phyloP scores from a whole-genome alignment of 1,140 invertebrate genomes.

The Thereuonema tuberculata region DNA sequence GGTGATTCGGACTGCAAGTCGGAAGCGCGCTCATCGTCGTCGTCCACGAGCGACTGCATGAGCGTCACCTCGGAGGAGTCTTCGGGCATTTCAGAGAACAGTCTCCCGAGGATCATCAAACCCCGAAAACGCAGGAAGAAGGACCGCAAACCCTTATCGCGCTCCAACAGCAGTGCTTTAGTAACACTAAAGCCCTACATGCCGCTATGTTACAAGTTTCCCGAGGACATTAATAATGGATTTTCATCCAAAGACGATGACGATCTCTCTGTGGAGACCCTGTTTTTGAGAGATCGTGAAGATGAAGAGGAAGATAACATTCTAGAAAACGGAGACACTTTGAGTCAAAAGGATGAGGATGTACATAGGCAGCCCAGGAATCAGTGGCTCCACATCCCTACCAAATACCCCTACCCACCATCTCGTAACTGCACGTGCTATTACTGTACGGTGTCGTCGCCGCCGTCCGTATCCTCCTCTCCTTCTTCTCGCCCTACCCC shows the following conservation, averaged over 20 bases:
- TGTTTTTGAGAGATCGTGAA: background rate
- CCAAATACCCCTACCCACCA: too few species aligned
- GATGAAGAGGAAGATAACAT: background rate
- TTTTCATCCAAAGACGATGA: background rate
- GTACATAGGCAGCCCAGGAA: background rate
- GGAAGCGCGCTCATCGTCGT: constrained; percentile 14
- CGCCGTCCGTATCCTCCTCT: constrained; percentile 14
- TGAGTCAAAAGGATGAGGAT: background rate
- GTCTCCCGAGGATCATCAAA: constrained; percentile 68
- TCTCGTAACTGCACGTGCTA: too few species aligned
- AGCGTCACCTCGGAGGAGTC: constrained; percentile 62
- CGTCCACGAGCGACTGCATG: constrained; percentile 36
- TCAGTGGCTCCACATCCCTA: constrained; percentile 10
- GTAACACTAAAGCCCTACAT: constrained; percentile 31
- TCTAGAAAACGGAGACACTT: background rate
- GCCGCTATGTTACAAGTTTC: constrained; percentile 22
- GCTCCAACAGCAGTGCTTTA: constrained; percentile 15
- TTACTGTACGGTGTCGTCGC: too few species aligned
- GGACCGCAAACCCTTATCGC: constrained; percentile 52
- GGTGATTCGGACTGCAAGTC: background rate
- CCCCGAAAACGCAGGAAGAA: constrained; percentile 76
- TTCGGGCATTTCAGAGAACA: constrained; percentile 53
- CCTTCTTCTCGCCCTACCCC: constrained; percentile 19
- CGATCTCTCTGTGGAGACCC: background rate
- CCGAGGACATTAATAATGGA: background rate